Evolutionary conservation across 2,888 invertebrate species (phyloP).

Genomic region (Archaeoteleia sp.): DNA sequence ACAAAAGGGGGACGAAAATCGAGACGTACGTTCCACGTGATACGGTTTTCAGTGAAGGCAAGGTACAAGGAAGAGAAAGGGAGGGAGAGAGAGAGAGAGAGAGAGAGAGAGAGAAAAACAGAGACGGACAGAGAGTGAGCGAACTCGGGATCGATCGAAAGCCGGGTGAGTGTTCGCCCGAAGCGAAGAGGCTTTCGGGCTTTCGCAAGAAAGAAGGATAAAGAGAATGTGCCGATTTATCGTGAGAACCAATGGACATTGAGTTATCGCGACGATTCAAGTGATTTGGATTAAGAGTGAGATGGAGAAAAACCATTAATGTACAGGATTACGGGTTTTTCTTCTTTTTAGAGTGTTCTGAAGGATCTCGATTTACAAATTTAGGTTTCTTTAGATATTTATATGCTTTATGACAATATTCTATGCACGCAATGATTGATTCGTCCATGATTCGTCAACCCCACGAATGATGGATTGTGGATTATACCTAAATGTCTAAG

Average conservation of each 20-base stretch:
- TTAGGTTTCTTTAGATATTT: too few species aligned
- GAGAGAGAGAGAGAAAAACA: slow-evolving; percentile 18
- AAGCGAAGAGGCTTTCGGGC: slow-evolving; percentile 11
- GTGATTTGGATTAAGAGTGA: slow-evolving; percentile 1
- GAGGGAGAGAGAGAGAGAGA: slow-evolving; percentile 14
- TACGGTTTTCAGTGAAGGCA: slow-evolving; percentile 5
- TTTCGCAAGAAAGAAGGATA: slow-evolving; percentile 5
- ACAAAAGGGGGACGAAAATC: slow-evolving; percentile 11
- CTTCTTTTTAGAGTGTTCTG: neutral
- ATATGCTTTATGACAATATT: too few species aligned
- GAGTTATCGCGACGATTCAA: neutral
- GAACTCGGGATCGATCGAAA: slow-evolving; percentile 27
- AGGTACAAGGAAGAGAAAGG: slow-evolving; percentile 9
- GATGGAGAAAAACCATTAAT: too few species aligned
- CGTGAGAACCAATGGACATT: slow-evolving; percentile 12
- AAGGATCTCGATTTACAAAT: too few species aligned
- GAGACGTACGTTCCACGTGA: neutral
- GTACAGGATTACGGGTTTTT: neutral
- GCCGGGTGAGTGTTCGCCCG: slow-evolving; percentile 29
- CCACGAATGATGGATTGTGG: too few species aligned
- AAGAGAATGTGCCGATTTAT: slow-evolving; percentile 9
- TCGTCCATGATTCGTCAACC: too few species aligned
- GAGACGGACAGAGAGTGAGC: slow-evolving; percentile 16
- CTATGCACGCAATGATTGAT: too few species aligned
- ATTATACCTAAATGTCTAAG: too few species aligned